Evolutionary conservation across 2,113 vertebrate species (phyloP), one percentile per base, ranked within the genome.

Genomic region (Actenoides lindsayi): DNA sequence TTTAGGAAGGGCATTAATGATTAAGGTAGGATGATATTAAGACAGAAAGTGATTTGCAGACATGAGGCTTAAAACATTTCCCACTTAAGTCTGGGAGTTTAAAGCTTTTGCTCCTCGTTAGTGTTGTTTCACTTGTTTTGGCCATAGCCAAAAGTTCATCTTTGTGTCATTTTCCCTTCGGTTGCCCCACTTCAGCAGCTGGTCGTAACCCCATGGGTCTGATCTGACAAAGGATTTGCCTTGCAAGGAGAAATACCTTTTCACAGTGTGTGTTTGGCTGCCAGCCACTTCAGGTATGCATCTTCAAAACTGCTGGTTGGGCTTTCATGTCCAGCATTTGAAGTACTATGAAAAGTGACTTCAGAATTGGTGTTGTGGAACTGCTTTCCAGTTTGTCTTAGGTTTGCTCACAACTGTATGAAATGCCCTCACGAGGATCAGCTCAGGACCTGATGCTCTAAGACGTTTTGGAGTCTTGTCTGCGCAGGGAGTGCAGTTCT

Each of bases 211-310:
- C 7, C 35, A 30, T 2, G 6, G 48, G 31, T 83, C 83, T 87
- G 64, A 75, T 86, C 51, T 75, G 42, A 78, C n/a, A 23, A 68
- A 88, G 80, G 24, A 87, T 80, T 85, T 85, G 19, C 37, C 44
- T 69, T 83, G 63, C 73, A 85, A 86, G 17, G n/a, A 56, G 60
- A 83, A 93, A 75, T 15, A 81, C 35, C 64, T 94, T 93, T 42
- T 68, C 42, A 62, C 59, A 56, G 18, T 0, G 0, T 37, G 10
- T 68, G 1, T 24, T 69, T 73, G 60, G 46, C 85, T 85, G 39
- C 30, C 80, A 88, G 71, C 25, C 63, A 59, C 60, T 37, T 65
- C n/a, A 87, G 81, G 56, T 78, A 21, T 81, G 83, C 53, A 69
- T 48, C 48, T 84, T 64, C 0, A 1, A 75, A 51, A 27, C 28